Conservation (phyloP, 2,797 vertebrate species). For the Sciaenops ocellatus region DNA sequence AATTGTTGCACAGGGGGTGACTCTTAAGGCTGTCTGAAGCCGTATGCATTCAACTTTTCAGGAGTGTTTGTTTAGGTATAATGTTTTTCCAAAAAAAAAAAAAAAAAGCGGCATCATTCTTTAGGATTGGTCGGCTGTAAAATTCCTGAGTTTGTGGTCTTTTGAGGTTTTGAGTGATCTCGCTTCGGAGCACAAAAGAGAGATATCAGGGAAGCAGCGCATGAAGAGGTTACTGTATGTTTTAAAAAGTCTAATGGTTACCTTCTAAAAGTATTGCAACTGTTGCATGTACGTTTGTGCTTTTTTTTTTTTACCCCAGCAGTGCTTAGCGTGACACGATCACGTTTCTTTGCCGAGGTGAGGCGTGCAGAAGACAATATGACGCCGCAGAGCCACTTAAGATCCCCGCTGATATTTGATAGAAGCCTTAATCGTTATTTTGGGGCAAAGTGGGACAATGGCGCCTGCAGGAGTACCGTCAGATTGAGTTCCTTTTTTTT, state of each 20-base stretch:
- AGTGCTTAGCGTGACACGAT: slow-evolving; percentile 55
- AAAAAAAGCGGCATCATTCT: slow-evolving; percentile 55
- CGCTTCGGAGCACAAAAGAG: slow-evolving; percentile 31
- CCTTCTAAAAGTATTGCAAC: slow-evolving; percentile 59
- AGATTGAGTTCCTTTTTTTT: slow-evolving; percentile 58
- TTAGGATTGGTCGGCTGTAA: slow-evolving; percentile 39
- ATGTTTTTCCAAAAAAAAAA: slow-evolving; percentile 24
- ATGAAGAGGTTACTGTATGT: slow-evolving; percentile 57
- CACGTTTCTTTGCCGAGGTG: slow-evolving; percentile 69
- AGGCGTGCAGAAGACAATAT: slow-evolving; percentile 62
- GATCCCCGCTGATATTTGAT: slow-evolving; percentile 77
- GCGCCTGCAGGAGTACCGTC: slow-evolving; percentile 69
- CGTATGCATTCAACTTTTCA: slow-evolving; percentile 60
- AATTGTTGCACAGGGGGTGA: slow-evolving; percentile 70
- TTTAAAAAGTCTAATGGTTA: slow-evolving; percentile 83
- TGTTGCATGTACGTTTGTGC: slow-evolving; percentile 34
- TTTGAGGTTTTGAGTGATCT: slow-evolving; percentile 61
- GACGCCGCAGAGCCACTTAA: slow-evolving; percentile 77
- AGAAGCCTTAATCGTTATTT: slow-evolving; percentile 84
- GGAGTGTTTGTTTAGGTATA: slow-evolving; percentile 75
- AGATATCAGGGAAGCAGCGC: slow-evolving; percentile 15
- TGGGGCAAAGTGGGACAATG: slow-evolving; percentile 75
- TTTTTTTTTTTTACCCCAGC: slow-evolving; percentile 20
- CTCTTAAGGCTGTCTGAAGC: slow-evolving; percentile 57
- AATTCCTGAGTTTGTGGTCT: slow-evolving; percentile 53